Base-by-base conservation (phyloP, 2,113 vertebrate species). In the Edolisoma coerulescens region DNA sequence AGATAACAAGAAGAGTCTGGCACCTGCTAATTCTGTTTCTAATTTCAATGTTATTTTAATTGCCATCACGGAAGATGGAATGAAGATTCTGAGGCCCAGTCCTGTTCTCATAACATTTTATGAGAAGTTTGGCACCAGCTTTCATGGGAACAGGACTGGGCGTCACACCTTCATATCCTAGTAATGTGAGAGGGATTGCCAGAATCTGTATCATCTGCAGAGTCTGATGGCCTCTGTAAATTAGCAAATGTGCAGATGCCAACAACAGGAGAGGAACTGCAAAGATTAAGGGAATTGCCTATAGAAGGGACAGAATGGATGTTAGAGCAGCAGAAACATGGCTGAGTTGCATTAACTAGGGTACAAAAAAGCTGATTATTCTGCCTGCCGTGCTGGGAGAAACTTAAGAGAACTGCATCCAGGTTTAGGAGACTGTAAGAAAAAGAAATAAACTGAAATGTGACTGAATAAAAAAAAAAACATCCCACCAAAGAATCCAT, bases 21-120 rank as follows among this genome's bases (percentile, higher is more conserved):
- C 82, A 94, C 41, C 23, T 1, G 1, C 37, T 87, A 91, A 87
- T 32, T 89, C 77, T 68, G 45, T 20, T 89, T 45, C 7, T 94
- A 53, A 59, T 83, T 69, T 87, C 76, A 84, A 78, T 64, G 37
- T 82, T 90, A 77, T 89, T 94, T 92, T 93, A 73, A 96, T 83
- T 76, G 84, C 30, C 19, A 69, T 76, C 13, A 44, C 0, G 3
- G 18, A 93, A 39, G 93, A 90, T 47, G 78, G 63, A 89, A 89
- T 70, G 18, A 86, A 93, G 61, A 82, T 20, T 89, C 81, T 83
- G 67, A 53, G 52, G 74, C 41, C 45, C 53, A 65, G 35, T 83
- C 50, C 67, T 93, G 67, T 74, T 93, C 91, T 76, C 82, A 91
- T 67, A 70, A 73, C 7, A 74, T 73, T 96, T 93, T 67, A 84